Evolutionary conservation across 1,140 invertebrate genomes (phyloP).

Genomic region (Protaetia brevitarsis): DNA sequence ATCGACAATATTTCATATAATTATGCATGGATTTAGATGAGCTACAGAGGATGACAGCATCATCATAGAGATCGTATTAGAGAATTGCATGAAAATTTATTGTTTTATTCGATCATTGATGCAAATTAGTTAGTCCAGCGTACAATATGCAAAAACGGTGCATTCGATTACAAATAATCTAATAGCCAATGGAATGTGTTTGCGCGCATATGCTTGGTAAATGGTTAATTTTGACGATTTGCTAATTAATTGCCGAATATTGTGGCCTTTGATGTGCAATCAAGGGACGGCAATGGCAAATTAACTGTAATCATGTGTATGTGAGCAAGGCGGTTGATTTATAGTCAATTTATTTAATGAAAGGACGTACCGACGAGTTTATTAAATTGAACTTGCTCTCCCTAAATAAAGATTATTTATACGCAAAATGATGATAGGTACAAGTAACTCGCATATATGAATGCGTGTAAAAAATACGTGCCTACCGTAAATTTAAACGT

Average conservation of each 20-base stretch:
- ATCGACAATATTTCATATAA: too few species aligned
- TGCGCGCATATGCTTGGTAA: neutral
- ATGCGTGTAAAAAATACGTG: too few species aligned
- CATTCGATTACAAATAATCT: neutral
- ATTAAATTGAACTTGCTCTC: constrained; percentile 1
- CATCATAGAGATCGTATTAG: too few species aligned
- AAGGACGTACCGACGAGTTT: neutral
- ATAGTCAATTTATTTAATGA: constrained; percentile 15
- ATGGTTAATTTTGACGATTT: constrained; percentile 12
- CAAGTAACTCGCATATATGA: too few species aligned
- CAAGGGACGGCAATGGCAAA: neutral
- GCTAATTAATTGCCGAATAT: constrained; percentile 13
- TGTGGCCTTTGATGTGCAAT: constrained; percentile 11
- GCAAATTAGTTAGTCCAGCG: neutral
- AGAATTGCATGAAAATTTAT: neutral
- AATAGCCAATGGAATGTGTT: too few species aligned
- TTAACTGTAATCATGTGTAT: constrained; percentile 16
- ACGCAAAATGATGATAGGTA: too few species aligned
- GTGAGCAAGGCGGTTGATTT: constrained; percentile 4
- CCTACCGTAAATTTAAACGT: too few species aligned
- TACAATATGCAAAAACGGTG: neutral
- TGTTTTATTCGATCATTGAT: neutral
- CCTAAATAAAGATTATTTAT: constrained; percentile 6
- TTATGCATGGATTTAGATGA: too few species aligned
- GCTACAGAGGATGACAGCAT: too few species aligned